phyloP scores from a whole-genome alignment of 2,797 vertebrate species.

The Chaetophractus vellerosus region DNA sequence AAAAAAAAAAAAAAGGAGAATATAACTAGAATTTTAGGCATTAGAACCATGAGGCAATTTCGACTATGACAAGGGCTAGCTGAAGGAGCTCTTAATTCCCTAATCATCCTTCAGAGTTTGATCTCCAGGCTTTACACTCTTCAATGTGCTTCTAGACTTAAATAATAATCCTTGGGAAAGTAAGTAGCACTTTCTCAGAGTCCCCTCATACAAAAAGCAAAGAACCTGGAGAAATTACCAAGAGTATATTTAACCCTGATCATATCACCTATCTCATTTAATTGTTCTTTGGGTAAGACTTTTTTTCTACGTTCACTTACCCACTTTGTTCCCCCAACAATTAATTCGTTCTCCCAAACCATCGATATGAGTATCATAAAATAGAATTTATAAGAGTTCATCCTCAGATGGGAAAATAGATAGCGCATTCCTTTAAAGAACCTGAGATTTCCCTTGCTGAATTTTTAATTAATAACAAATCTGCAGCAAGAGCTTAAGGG shows the following conservation, averaged over 20 bases:
- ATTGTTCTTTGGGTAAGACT: slow-evolving; percentile 82
- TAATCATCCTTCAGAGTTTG: slow-evolving; percentile 76
- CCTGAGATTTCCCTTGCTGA: slow-evolving; percentile 87
- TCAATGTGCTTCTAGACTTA: slow-evolving; percentile 86
- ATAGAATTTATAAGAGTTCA: slow-evolving; percentile 82
- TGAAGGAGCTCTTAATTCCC: slow-evolving; percentile 82
- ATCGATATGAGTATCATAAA: slow-evolving; percentile 77
- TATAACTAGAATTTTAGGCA: neutral
- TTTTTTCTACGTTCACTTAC: slow-evolving; percentile 78
- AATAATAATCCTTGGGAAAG: slow-evolving; percentile 89
- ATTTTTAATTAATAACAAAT: slow-evolving; percentile 88
- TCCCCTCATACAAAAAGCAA: slow-evolving; percentile 61
- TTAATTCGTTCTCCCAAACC: slow-evolving; percentile 86
- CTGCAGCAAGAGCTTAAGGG: slow-evolving; percentile 77
- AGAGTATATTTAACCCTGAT: slow-evolving; percentile 75
- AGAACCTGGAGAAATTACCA: slow-evolving; percentile 70
- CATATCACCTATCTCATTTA: slow-evolving; percentile 86
- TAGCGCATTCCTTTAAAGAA: slow-evolving; percentile 79
- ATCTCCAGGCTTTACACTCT: slow-evolving; percentile 80
- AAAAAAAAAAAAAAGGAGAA: neutral
- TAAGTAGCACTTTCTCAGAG: slow-evolving; percentile 80
- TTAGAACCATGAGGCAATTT: neutral
- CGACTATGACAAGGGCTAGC: neutral
- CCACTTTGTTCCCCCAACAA: slow-evolving; percentile 83
- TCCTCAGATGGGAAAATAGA: slow-evolving; percentile 82